These are phyloP conservation scores for Monochamus saltuarius DNA, from an alignment of 1,140 invertebrate species.

Conservation along the genomic window DNA sequence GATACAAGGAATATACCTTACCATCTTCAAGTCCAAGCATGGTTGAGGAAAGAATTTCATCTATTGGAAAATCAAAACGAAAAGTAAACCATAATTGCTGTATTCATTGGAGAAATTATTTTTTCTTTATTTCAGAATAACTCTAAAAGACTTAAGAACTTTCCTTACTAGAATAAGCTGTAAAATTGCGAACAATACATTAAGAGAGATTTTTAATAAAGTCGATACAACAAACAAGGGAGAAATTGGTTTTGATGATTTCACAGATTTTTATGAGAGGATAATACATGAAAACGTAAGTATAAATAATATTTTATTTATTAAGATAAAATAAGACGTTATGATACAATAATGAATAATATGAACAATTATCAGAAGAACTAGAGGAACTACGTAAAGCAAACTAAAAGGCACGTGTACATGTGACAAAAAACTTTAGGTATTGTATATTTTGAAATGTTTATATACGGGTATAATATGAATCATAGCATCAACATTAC, in stretches of 20 bases:
- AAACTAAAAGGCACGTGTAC: too few relatives aligned
- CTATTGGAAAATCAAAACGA: slow-evolving; percentile 76
- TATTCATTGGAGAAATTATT: slow-evolving; percentile 9
- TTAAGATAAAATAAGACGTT: too few relatives aligned
- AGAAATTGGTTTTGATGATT: slow-evolving; percentile 91
- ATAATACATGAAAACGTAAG: slow-evolving; percentile 77
- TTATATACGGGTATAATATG: too few relatives aligned
- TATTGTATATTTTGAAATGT: too few relatives aligned
- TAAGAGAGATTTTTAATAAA: slow-evolving; percentile 82
- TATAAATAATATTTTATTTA: too few relatives aligned
- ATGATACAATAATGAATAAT: too few relatives aligned
- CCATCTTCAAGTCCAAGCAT: slow-evolving; percentile 85
- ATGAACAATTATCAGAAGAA: too few relatives aligned
- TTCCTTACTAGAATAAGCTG: slow-evolving; percentile 89
- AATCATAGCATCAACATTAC: too few relatives aligned
- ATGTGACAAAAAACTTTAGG: too few relatives aligned
- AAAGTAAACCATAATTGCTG: slow-evolving; percentile 57
- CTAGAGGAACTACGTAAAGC: too few relatives aligned
- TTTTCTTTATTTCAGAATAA: slow-evolving; percentile 63
- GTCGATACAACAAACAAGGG: slow-evolving; percentile 75
- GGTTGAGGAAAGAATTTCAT: slow-evolving; percentile 93
- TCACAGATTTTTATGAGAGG: slow-evolving; percentile 80
- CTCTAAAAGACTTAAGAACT: slow-evolving; percentile 86
- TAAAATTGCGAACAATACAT: slow-evolving; percentile 83
- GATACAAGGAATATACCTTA: slow-evolving; percentile 82